Evolutionary conservation across 1,140 invertebrate genomes (phyloP), one percentile per base, ranked within the genome.

Genomic region (Hyles vespertilio): DNA sequence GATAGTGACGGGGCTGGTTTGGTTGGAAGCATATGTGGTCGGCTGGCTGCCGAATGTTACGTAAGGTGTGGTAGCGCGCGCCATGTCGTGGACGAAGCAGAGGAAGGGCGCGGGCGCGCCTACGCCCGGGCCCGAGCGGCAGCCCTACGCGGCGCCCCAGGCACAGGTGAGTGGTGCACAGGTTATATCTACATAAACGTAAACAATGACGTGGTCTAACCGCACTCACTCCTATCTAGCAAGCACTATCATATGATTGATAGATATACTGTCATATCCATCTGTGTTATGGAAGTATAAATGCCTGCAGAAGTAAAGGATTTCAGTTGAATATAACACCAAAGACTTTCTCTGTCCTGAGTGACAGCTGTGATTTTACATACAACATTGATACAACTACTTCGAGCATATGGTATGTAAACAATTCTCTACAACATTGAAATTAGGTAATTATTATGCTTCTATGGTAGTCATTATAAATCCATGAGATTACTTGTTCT

Each of bases 11-110:
- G 77, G 73, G 79, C 81, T 82, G 74, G 77, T 84, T 56, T 62
- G 65, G 61, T 60, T 69, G 52, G 60, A 58, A 89, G 64, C 86
- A 85, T 89, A 87, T 87, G 86, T 72, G 71, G 77, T 66, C 63
- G 69, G 65, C 56, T 69, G 49, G 53, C 69, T 65, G 12, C 60
- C 76, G 73, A 83, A 88, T 88, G 85, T 88, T 89, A 89, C 84
- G 77, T 88, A 89, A 88, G 77, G 51, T 63, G 68, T 63, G 61
- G 62, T 83, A 81, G 69, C 65, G 69, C 48, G 57, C 66, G 67
- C 63, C 63, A 89, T 89, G 88, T 89, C 87, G 73, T 89, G 87
- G 88, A 84, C 83, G 84, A 89, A 89, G 75, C 79, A 84, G 70
- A 66, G 75, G 36, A 74, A 79, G 64, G 78, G 73, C 58, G 75